Evolutionary conservation across 2,888 invertebrate genomes (phyloP).

Genomic region (Pyralis farinalis): DNA sequence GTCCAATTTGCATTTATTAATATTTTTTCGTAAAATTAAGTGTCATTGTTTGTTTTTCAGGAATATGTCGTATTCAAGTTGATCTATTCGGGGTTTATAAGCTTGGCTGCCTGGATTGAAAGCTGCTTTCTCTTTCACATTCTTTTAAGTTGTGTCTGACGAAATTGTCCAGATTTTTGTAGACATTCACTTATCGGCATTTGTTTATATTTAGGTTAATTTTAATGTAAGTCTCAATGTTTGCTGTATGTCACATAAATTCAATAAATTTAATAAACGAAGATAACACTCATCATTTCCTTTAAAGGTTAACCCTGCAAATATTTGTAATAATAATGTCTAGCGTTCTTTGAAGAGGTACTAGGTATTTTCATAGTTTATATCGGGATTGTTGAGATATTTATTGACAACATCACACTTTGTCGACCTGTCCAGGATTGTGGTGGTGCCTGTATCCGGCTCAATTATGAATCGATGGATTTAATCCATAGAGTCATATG

Average conservation of each 20-base stretch:
- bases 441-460: too few species aligned
- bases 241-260: background rate
- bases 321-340: background rate
- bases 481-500: too few species aligned
- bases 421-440: too few species aligned
- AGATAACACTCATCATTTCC: background rate
- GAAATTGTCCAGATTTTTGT: constrained; percentile 28
- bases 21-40: constrained; percentile 7
- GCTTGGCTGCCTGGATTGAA: constrained; percentile 45
- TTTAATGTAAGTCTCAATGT: background rate
- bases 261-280: background rate
- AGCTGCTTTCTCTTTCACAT: constrained; percentile 43
- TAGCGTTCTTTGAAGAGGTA: too few species aligned
- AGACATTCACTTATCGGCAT: constrained; percentile 45
- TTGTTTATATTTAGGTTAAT: background rate
- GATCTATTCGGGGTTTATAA: constrained; percentile 55
- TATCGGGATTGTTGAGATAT: too few species aligned
- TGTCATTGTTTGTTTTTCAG: constrained; percentile 56
- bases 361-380: too few species aligned
- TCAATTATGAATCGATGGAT: too few species aligned
- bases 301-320: background rate
- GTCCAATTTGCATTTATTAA: background rate
- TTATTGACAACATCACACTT: too few species aligned
- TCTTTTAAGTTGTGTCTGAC: constrained; percentile 38
- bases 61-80: constrained; percentile 54